Conservation (phyloP, 2,797 vertebrate genomes). For the Falco rusticolus region DNA sequence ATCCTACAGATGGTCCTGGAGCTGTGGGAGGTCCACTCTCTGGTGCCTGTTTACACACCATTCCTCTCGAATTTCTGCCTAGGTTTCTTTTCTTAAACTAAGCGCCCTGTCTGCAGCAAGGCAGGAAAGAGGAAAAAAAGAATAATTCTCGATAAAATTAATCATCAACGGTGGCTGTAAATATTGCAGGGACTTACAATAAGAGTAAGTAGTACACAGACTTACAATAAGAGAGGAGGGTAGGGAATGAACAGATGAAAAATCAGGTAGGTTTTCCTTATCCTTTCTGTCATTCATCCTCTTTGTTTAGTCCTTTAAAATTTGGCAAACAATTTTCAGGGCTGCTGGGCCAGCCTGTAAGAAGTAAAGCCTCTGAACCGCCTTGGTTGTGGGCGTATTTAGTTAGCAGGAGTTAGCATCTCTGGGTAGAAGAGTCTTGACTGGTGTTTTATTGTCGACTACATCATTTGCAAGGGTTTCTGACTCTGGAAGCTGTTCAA, state of each 20-base stretch:
- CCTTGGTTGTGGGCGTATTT: neutral
- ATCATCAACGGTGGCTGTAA: neutral
- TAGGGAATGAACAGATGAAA: neutral
- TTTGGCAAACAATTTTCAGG: neutral
- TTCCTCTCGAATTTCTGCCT: neutral
- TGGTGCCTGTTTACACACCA: neutral
- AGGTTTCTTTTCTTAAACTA: neutral
- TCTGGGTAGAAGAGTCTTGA: neutral
- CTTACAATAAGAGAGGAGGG: neutral
- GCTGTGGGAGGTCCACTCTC: neutral
- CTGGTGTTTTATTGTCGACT: neutral
- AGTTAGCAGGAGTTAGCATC: neutral
- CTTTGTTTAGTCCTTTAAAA: neutral
- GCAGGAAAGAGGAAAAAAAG: neutral
- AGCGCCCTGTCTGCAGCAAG: neutral
- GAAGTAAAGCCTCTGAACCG: neutral
- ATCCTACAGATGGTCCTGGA: neutral
- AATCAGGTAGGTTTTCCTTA: neutral
- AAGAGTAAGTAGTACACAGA: no score
- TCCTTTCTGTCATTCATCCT: neutral
- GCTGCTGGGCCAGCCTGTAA: neutral
- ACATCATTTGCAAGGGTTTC: neutral
- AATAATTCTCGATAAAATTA: neutral
- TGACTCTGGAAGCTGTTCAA: conserved; percentile 13
- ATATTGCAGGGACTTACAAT: neutral